phyloP scores from a whole-genome alignment of 2,113 vertebrate species.

The Leptobrachium ailaonicum region DNA sequence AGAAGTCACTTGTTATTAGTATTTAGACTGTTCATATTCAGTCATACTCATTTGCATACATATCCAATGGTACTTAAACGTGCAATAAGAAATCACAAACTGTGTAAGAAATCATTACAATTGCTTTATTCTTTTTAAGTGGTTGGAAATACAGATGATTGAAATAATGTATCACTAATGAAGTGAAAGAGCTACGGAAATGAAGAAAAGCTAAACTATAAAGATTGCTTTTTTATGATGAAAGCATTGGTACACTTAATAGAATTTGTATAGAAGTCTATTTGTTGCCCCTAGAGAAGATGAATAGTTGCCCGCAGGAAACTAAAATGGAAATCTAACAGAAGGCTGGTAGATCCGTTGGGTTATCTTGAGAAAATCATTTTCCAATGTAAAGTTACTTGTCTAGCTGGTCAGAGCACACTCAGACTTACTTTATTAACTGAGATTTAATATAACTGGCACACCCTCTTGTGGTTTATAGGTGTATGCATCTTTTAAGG shows the following conservation, averaged over 20 bases:
- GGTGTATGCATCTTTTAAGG: too few relatives aligned
- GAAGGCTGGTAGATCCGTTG: too few relatives aligned
- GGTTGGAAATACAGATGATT: slow-evolving; percentile 31
- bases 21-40: slow-evolving; percentile 31
- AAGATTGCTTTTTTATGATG: not conserved
- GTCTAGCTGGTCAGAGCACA: too few relatives aligned
- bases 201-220: not conserved
- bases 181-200: slow-evolving; percentile 18
- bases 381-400: too few relatives aligned
- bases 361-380: too few relatives aligned
- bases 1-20: slow-evolving; percentile 3
- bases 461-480: too few relatives aligned
- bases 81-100: slow-evolving; percentile 44
- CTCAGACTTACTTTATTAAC: too few relatives aligned
- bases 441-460: too few relatives aligned
- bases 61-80: slow-evolving; percentile 24
- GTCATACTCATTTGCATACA: slow-evolving; percentile 38
- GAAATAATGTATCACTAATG: slow-evolving; percentile 37
- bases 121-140: slow-evolving; percentile 37
- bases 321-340: too few relatives aligned
- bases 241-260: not conserved
- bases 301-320: too few relatives aligned
- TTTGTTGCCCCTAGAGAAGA: too few relatives aligned
- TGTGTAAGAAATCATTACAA: slow-evolving; percentile 39
- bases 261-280: not conserved